These are phyloP conservation scores for Gephyroberyx darwinii DNA, from an alignment of 2,797 vertebrate species.

Conservation along the genomic window DNA sequence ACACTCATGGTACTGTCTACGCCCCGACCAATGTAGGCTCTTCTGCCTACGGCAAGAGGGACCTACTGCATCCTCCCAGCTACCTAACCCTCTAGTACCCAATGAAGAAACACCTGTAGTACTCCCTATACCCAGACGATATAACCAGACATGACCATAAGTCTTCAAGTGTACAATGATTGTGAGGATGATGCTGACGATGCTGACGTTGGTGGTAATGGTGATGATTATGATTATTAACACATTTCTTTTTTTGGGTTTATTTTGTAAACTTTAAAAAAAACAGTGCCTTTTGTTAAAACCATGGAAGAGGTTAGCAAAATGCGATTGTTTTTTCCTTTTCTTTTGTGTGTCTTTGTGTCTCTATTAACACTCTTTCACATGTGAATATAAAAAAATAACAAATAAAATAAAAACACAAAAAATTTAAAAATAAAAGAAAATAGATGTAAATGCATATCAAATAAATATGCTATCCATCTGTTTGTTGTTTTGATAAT, in stretches of 20 bases:
- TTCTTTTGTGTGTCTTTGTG: slow-evolving; percentile 44
- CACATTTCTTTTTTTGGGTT: slow-evolving; percentile 26
- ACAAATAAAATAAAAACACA: slow-evolving; percentile 29
- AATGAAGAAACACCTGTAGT: slow-evolving; percentile 4
- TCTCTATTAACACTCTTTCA: slow-evolving; percentile 41
- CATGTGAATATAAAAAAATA: slow-evolving; percentile 51
- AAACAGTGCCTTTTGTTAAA: slow-evolving; percentile 78
- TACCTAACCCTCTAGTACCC: slow-evolving; percentile 78
- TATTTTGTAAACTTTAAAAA: slow-evolving; percentile 48
- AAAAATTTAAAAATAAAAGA: slow-evolving; percentile 42
- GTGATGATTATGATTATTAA: slow-evolving; percentile 25
- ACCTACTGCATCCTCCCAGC: slow-evolving; percentile 61
- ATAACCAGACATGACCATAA: slow-evolving; percentile 29
- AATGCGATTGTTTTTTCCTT: slow-evolving; percentile 11
- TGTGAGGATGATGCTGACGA: slow-evolving; percentile 28
- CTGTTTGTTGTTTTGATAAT: slow-evolving; percentile 77
- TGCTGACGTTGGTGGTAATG: slow-evolving; percentile 23
- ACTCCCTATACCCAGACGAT: slow-evolving; percentile 36
- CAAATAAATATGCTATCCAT: slow-evolving; percentile 48
- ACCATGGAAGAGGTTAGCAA: slow-evolving; percentile 23
- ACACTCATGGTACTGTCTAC: slow-evolving; percentile 83
- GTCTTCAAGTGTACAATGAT: slow-evolving; percentile 41
- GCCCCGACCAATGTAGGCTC: slow-evolving; percentile 89
- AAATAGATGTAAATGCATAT: slow-evolving; percentile 55
- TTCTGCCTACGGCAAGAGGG: slow-evolving; percentile 89